These are phyloP conservation scores for Ramphastos sulfuratus DNA, from an alignment of 2,113 vertebrate species.

Conservation along the genomic window DNA sequence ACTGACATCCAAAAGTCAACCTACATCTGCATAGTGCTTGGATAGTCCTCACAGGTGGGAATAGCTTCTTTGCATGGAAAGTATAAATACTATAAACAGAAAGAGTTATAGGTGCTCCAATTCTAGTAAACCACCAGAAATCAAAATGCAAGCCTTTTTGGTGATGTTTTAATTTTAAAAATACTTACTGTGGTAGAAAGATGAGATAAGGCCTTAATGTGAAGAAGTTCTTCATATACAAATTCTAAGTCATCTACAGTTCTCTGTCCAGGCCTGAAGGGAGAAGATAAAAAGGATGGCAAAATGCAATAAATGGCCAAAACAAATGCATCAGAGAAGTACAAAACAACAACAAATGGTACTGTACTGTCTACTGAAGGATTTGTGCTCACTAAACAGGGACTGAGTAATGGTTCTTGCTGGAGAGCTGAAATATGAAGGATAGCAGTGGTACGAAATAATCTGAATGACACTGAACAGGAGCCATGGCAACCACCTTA, in stretches of 20 bases:
- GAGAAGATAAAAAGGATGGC: conserved; percentile 2
- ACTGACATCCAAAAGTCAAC: not conserved
- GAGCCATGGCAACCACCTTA: conserved; percentile 34
- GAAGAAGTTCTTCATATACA: conserved; percentile 95
- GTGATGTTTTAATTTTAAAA: not conserved
- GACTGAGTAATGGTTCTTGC: not conserved
- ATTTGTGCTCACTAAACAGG: not conserved
- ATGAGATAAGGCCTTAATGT: conserved; percentile 97
- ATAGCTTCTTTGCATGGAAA: not conserved
- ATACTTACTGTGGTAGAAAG: conserved; percentile 93
- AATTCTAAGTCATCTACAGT: conserved; percentile 94
- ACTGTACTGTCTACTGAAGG: not conserved
- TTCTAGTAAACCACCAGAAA: not conserved
- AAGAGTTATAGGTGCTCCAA: not conserved
- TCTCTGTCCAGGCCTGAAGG: conserved; percentile 90
- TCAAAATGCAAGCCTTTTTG: not conserved
- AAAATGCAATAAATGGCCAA: not conserved
- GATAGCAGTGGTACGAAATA: not conserved
- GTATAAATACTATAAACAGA: not conserved
- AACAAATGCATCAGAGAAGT: not conserved
- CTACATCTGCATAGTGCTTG: not conserved
- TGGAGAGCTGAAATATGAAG: not conserved
- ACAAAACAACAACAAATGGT: not conserved
- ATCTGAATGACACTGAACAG: not conserved
- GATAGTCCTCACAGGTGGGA: not conserved